Evolutionary conservation across 1,140 invertebrate species (phyloP), one percentile per base, ranked within the genome.

Genomic region (Rhynchophorus ferrugineus): DNA sequence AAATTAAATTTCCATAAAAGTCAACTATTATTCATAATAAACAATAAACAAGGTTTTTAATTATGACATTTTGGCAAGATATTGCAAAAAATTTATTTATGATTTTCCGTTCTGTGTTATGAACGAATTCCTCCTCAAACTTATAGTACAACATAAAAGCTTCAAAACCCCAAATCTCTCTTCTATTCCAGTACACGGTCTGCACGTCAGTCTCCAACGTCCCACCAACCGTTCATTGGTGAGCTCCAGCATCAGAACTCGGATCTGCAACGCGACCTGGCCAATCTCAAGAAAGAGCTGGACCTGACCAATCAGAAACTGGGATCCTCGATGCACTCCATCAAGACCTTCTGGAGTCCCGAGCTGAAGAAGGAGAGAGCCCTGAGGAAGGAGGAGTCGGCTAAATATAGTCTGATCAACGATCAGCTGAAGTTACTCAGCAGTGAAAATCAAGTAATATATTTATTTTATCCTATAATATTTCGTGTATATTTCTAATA

Each of bases 271-370:
- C 80, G 89, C n/a, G 95, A 98, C 72, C 82, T 97, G 65, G 88
- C 85, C n/a, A 91, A 91, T 69, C 77, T 98, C 35, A 96, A 97
- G 72, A 91, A 95, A 66, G 95, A 98, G 67, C 79, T 98, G 59
- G 94, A 98, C 73, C 76, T 95, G 56, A 95, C 93, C 50, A 97
- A 97, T 73, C 94, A 98, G 73, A 98, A 98, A 72, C 77, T 99
- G 54, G 93, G 92, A 65, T 97, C 95, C 65, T 94, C 89, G 63
- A 98, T 98, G 95, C 95, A 98, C 73, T 95, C 91, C 72, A 98
- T 99, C 68, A 99, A 99, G 75, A 98, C 95, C 8, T 98, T 99
- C 75, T 99, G 96, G 96, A 96, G 92, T 71, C 96, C 96, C 0
- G 96, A 99, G 71, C 77, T 99, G 62, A 99, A 99, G 73, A 98